Evolutionary conservation across 2,113 vertebrate genomes (phyloP).

Genomic region (Sula dactylatra): DNA sequence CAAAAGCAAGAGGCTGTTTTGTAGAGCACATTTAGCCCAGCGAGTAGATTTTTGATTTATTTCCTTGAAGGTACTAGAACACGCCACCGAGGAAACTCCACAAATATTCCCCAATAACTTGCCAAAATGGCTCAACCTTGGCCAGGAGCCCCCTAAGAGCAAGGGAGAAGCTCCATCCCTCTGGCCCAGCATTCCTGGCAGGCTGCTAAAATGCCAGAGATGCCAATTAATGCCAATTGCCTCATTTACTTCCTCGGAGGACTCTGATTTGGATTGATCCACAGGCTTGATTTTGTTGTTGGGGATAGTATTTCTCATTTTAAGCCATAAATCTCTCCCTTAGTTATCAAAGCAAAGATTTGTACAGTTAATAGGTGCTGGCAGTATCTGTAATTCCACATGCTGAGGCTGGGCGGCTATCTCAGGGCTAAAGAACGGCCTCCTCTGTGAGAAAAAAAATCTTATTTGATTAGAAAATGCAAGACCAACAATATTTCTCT

Average conservation of each 20-base stretch:
- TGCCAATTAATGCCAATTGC: slow-evolving; percentile 3
- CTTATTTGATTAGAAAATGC: slow-evolving; percentile 33
- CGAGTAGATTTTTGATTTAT: neutral
- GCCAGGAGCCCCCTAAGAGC: neutral
- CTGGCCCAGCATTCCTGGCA: neutral
- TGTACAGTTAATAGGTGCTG: neutral
- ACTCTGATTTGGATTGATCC: slow-evolving; percentile 21
- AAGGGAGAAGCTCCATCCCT: neutral
- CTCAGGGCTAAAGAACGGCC: neutral
- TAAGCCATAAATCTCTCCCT: slow-evolving; percentile 9
- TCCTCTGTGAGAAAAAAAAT: neutral
- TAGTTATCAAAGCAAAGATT: slow-evolving; percentile 42
- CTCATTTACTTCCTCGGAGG: neutral
- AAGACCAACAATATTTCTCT: slow-evolving; percentile 17
- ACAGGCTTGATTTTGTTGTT: neutral
- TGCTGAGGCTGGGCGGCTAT: neutral
- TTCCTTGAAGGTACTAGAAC: neutral
- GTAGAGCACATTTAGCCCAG: neutral
- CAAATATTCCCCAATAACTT: neutral
- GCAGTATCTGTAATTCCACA: slow-evolving; percentile 23
- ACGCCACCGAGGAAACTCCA: rapidly evolving
- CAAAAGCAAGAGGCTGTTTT: neutral
- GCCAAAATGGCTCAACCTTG: neutral
- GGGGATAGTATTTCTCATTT: slow-evolving; percentile 24
- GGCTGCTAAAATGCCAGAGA: neutral